A percentile compares a stretch with the other conserved stretches of the same genome.
Conservation (phyloP, 2,113 vertebrate genomes). For the Centropus bengalensis region DNA sequence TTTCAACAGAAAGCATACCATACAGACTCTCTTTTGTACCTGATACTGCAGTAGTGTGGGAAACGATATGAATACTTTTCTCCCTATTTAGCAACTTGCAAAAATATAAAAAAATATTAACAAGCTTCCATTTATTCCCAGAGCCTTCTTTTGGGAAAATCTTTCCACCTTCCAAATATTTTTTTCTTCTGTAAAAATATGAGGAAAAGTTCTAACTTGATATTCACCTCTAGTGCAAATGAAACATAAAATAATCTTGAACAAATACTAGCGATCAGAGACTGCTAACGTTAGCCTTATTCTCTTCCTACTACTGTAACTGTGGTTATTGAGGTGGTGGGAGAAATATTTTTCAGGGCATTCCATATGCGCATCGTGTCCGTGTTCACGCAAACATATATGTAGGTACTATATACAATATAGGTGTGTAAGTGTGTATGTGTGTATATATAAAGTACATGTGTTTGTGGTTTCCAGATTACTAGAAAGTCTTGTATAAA, state of each 20-base stretch:
- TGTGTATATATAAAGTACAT: background rate
- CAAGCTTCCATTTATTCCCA: background rate
- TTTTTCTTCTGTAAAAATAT: background rate
- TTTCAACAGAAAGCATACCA: background rate
- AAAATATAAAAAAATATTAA: background rate
- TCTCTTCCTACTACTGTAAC: background rate
- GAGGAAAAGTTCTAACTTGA: background rate
- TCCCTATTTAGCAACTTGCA: background rate
- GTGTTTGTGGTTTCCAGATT: background rate
- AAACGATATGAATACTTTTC: background rate
- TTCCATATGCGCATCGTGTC: background rate
- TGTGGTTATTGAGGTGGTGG: background rate
- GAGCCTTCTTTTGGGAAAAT: background rate
- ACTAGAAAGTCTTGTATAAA: background rate
- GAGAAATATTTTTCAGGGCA: constrained; percentile 26
- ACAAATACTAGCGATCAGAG: background rate
- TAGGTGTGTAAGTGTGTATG: background rate
- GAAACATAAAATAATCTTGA: background rate
- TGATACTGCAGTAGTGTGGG: background rate
- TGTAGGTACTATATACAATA: background rate
- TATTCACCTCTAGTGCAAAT: background rate
- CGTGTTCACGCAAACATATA: background rate
- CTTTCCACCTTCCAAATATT: background rate
- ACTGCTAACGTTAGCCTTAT: background rate
- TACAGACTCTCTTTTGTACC: background rate